Evolutionary conservation across 1,140 invertebrate species (phyloP), one percentile per base, ranked within the genome.

Genomic region (Cherax destructor): DNA sequence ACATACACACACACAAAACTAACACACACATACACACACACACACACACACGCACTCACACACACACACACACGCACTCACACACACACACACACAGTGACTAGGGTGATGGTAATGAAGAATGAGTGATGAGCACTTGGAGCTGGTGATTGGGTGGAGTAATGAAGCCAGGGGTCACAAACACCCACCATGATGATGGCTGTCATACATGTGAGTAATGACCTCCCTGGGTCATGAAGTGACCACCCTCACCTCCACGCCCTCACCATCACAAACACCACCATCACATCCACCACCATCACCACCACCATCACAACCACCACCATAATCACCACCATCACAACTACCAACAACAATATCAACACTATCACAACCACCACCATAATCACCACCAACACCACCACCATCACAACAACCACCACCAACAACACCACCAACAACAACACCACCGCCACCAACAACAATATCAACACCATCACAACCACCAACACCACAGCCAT

Each of bases 141-240:
- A 24, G 76, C 74, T 77, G 85, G 50, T 77, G 76, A 78, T 86
- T 76, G 84, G 84, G 18, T 47, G 69, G 30, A 77, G 85, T 87
- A 87, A 87, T 79, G 85, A 87, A 87, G 85, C 76, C 76, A 74
- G 77, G 85, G 85, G 85, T 78, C 85, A 79, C 85, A 87, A 77
- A 87, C 85, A 87, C 69, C 74, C 0, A 7, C 10, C 24, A 77
- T 41, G 85, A 78, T 77, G 85, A 87, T 87, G 85, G 85, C 76
- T 87, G 85, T 87, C 85, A 74, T 52, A 18, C 47, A 30, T 52
- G 61, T 87, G 85, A 87, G 76, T 79, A 87, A 87, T 87, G 85
- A 77, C 16, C 76, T 10, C 52, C 52, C 9, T 24, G n/a, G 80
- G 24, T 21, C 52, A 0, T 30, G 80, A 41, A 16, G 80, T 61